phyloP scores from a whole-genome alignment of 2,797 vertebrate genomes.

The Intellagama lesueurii region DNA sequence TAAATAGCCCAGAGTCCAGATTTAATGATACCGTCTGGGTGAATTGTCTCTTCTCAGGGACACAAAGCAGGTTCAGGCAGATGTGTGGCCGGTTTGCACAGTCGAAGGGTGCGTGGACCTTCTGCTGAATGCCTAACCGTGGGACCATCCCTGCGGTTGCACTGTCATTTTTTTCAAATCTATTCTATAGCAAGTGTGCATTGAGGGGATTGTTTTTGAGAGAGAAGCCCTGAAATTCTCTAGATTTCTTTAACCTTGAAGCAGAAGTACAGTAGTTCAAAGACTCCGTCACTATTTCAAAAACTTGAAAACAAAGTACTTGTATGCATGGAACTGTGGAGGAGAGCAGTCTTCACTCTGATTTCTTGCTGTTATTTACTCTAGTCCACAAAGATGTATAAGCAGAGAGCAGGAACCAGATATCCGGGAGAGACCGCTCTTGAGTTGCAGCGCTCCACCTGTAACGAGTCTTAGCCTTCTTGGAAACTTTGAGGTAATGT shows the following conservation, averaged over 20 bases:
- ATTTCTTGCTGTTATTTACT: slow-evolving; percentile 56
- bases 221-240: neutral
- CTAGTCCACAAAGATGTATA: slow-evolving; percentile 85
- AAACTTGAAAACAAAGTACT: neutral
- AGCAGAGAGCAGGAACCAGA: slow-evolving; percentile 85
- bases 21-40: neutral
- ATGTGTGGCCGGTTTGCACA: neutral
- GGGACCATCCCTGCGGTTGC: neutral
- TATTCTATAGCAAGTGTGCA: neutral
- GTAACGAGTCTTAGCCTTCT: slow-evolving; percentile 94
- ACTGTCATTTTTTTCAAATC: neutral
- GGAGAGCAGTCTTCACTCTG: slow-evolving; percentile 54
- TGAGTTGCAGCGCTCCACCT: slow-evolving; percentile 94
- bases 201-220: neutral
- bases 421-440: slow-evolving; percentile 86
- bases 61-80: neutral
- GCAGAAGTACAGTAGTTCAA: neutral
- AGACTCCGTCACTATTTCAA: neutral
- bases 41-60: neutral
- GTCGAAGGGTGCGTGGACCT: neutral
- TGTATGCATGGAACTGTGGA: slow-evolving; percentile 5
- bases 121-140: neutral
- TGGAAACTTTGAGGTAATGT: slow-evolving; percentile 98
- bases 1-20: neutral
- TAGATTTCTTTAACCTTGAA: slow-evolving; percentile 11